phyloP scores from a whole-genome alignment of 2,888 invertebrate species.

The Drosophila diplacantha region DNA sequence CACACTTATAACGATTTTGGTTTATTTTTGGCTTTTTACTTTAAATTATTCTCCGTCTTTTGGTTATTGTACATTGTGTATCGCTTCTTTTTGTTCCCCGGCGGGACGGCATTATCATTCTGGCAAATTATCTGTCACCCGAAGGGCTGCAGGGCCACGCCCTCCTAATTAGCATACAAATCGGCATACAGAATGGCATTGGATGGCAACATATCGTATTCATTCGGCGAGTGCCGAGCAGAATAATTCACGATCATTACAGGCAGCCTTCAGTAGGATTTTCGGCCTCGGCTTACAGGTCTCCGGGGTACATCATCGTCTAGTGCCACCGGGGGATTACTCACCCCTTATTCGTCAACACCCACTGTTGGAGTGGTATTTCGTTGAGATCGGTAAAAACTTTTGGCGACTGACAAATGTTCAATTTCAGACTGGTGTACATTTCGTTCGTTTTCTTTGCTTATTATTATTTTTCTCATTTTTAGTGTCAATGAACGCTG shows the following conservation, averaged over 20 bases:
- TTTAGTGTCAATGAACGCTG: slow-evolving; percentile 69
- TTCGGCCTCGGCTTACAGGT: slow-evolving; percentile 1
- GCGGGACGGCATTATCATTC: slow-evolving; percentile 46
- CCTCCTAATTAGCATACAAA: slow-evolving; percentile 43
- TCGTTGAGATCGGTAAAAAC: slow-evolving; percentile 11
- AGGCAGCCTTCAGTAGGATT: slow-evolving; percentile 8
- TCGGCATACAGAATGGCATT: slow-evolving; percentile 34
- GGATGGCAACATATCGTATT: slow-evolving; percentile 9
- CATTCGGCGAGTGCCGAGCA: slow-evolving; percentile 35
- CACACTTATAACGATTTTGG: slow-evolving; percentile 53
- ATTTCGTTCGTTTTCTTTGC: slow-evolving; percentile 34
- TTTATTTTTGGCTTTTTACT: slow-evolving; percentile 49
- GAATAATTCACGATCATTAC: slow-evolving; percentile 47
- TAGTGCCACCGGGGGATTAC: slow-evolving; percentile 4
- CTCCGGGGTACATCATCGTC: slow-evolving; percentile 1
- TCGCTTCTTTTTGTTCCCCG: slow-evolving; percentile 18
- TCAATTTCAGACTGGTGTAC: slow-evolving; percentile 46
- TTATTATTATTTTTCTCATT: slow-evolving; percentile 37
- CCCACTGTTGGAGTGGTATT: slow-evolving; percentile 23
- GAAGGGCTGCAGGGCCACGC: slow-evolving; percentile 44
- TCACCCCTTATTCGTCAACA: slow-evolving; percentile 23
- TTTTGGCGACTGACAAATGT: slow-evolving; percentile 55
- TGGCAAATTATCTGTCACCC: slow-evolving; percentile 44
- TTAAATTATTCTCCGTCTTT: slow-evolving; percentile 40
- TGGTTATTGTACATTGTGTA: slow-evolving; percentile 26